These are phyloP conservation scores for Parotocinclus haroldoi DNA, from an alignment of 2,797 vertebrate species.

Conservation along the genomic window DNA sequence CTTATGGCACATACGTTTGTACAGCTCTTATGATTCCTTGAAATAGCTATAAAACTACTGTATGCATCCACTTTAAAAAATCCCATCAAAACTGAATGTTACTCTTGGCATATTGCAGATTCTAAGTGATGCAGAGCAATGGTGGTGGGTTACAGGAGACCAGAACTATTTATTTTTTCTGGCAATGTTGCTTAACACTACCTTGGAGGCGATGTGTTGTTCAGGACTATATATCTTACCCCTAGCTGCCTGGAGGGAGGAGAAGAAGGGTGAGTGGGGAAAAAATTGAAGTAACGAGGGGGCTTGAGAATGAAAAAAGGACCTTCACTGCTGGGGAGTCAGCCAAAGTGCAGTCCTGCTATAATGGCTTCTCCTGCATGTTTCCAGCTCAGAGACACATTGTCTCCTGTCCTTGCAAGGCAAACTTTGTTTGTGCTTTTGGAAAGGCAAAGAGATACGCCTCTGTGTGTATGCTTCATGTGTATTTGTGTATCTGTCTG, in stretches of 20 bases:
- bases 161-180: conserved; percentile 66
- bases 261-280: conserved; percentile 12
- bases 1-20: too few species aligned
- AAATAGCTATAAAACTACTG: conserved; percentile 5
- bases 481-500: conserved; percentile 3
- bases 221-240: conserved; percentile 62
- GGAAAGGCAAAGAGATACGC: conserved; percentile 15
- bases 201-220: conserved; percentile 62
- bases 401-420: conserved; percentile 57
- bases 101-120: conserved; percentile 18
- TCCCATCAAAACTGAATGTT: conserved; percentile 26
- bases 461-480: conserved; percentile 48
- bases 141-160: conserved; percentile 24
- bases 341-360: conserved; percentile 74
- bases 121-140: conserved; percentile 18
- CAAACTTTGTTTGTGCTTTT: conserved; percentile 26
- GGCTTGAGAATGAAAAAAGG: conserved; percentile 39
- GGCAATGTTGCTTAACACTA: conserved; percentile 58
- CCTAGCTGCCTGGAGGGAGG: conserved; percentile 58
- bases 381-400: conserved; percentile 65
- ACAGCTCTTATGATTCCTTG: not conserved
- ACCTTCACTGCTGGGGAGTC: conserved; percentile 65
- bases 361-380: conserved; percentile 62
- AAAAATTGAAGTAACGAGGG: conserved; percentile 25
- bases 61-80: conserved; percentile 19